A percentile compares a stretch with the other conserved stretches of the same genome.
phyloP scores from a whole-genome alignment of 92 coral and sea anemone species.

The Porites divaricata region DNA sequence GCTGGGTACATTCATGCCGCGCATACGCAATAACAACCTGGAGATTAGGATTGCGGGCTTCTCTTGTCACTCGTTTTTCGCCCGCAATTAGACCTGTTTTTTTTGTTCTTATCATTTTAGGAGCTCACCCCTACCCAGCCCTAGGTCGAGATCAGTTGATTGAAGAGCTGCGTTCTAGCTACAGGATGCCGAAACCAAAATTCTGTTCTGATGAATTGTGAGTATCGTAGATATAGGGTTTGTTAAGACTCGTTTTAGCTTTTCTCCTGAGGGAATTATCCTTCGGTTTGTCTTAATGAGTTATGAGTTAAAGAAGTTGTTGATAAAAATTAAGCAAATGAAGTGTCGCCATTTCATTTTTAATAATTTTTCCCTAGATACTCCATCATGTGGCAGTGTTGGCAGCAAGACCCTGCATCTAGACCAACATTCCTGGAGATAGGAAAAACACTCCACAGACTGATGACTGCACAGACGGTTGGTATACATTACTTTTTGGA shows the following conservation, averaged over 20 bases:
- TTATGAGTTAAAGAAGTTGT: too few relatives aligned
- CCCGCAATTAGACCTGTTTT: too few relatives aligned
- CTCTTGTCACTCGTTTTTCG: too few relatives aligned
- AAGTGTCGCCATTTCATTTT: neutral
- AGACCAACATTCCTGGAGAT: constrained; percentile 92
- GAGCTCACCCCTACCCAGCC: constrained; percentile 96
- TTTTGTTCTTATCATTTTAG: constrained; percentile 35
- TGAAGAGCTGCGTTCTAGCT: constrained; percentile 82
- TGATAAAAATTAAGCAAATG: neutral
- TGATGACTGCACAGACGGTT: constrained; percentile 90
- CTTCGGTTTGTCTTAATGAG: too few relatives aligned
- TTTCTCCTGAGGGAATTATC: neutral
- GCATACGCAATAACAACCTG: too few relatives aligned
- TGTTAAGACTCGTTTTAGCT: too few relatives aligned
- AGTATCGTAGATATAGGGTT: constrained; percentile 33
- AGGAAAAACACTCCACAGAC: constrained; percentile 80
- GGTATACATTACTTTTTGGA: neutral
- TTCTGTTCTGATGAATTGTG: constrained; percentile 96
- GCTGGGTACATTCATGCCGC: too few relatives aligned
- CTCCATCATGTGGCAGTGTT: constrained; percentile 96
- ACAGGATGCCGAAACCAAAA: constrained; percentile 94
- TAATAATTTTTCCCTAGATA: constrained; percentile 55
- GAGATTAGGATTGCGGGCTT: too few relatives aligned
- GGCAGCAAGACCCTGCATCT: constrained; percentile 89
- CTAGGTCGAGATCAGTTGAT: constrained; percentile 86